A percentile compares a stretch with the other conserved stretches of the same genome.
Evolutionary conservation across 2,113 vertebrate genomes (phyloP).

Genomic region (Corapipo altera): DNA sequence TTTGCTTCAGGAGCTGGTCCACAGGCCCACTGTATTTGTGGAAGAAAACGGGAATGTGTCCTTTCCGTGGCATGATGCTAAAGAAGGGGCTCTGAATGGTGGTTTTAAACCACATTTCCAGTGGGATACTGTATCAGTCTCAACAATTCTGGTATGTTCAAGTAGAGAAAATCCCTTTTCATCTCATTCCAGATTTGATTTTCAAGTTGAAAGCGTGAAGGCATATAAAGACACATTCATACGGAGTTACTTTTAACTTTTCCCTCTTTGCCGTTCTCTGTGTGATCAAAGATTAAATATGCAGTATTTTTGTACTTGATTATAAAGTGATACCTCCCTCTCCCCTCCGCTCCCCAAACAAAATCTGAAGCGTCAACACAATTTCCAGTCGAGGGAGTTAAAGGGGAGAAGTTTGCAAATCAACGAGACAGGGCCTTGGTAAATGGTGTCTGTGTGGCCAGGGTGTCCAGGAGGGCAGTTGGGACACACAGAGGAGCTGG

Average conservation of each 20-base stretch:
- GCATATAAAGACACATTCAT: constrained; percentile 9
- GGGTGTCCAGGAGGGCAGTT: background rate
- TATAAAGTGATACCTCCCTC: background rate
- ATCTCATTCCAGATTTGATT: constrained; percentile 46
- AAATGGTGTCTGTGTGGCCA: background rate
- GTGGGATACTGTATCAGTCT: background rate
- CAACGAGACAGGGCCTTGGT: background rate
- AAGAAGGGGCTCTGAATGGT: background rate
- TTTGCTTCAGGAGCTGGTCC: background rate
- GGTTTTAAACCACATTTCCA: background rate
- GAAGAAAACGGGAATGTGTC: background rate
- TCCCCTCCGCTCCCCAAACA: background rate
- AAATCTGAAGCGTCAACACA: constrained; percentile 2
- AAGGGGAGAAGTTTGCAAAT: constrained; percentile 39
- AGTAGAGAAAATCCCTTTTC: constrained; percentile 26
- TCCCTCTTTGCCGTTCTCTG: constrained; percentile 4
- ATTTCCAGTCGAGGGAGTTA: constrained; percentile 25
- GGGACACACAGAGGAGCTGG: background rate
- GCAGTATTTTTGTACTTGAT: constrained; percentile 1
- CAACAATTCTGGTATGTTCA: background rate
- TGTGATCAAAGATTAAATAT: constrained; percentile 44
- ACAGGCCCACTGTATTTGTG: background rate
- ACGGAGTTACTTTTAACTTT: constrained; percentile 49
- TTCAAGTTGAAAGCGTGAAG: constrained; percentile 42
- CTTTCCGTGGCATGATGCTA: background rate